Conservation (phyloP, 2,113 vertebrate genomes). For the Clarias macrocephalus region DNA sequence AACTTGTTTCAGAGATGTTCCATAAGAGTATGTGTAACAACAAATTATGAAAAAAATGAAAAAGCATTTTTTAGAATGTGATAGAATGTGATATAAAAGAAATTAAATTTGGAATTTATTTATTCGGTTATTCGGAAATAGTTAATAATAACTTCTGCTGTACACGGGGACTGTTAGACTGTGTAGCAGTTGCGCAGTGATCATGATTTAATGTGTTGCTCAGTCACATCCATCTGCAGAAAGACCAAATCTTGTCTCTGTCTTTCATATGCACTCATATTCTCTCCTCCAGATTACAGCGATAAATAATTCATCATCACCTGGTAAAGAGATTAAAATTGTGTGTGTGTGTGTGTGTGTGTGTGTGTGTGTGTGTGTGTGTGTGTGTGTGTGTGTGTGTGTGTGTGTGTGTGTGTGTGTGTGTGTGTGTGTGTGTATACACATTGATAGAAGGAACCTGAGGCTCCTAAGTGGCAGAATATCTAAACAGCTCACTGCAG, state of each 20-base stretch:
- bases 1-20: neutral
- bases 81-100: neutral
- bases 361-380: slow-evolving; percentile 12
- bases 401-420: slow-evolving; percentile 1
- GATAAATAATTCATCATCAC: slow-evolving; percentile 40
- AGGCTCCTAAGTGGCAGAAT: slow-evolving; percentile 34
- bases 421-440: neutral
- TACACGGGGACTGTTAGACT: neutral
- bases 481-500: slow-evolving; percentile 41
- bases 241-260: neutral
- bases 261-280: neutral
- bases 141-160: neutral
- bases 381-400: slow-evolving; percentile 15
- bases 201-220: slow-evolving; percentile 17
- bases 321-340: slow-evolving; percentile 31
- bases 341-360: slow-evolving; percentile 13
- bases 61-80: neutral
- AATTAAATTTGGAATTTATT: neutral
- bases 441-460: neutral
- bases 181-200: neutral
- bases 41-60: neutral
- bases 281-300: slow-evolving; percentile 1
- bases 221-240: slow-evolving; percentile 12
- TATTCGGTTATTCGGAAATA: neutral
- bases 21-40: neutral